Evolutionary conservation across 2,797 vertebrate genomes (phyloP), one percentile per base, ranked within the genome.

Genomic region (Halcyon leucocephala): DNA sequence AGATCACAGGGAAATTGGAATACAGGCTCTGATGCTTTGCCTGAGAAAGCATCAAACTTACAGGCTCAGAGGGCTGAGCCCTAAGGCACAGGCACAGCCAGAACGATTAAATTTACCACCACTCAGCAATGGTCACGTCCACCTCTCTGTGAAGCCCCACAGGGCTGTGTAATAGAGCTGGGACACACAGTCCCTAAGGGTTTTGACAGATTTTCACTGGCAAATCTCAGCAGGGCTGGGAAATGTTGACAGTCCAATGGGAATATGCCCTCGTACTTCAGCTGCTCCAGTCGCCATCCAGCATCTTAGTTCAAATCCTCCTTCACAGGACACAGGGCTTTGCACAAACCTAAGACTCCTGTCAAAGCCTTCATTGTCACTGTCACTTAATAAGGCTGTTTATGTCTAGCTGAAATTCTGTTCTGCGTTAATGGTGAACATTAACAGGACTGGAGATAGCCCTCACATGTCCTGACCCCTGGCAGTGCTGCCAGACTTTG

Each of bases 61-160:
- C 11, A 14, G 26, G 12, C 28, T 80, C 24, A 44, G 39, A 61
- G 14, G 8, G 7, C 18, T 62, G 42, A 72, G 33, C n/a, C 37
- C 31, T 24, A 52, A 58, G 42, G 24, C 52, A 58, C 12, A 37
- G 24, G 22, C 21, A 24, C 29, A 65, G 35, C 8, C 44, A 83
- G 51, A 77, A 35, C 26, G 24, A 33, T 29, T 1, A 60, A 21
- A 49, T 61, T 41, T 65, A 25, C 39, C 28, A 31, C 7, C 9
- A 31, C 15, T 3, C n/a, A 49, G 11, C 8, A 84, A 7, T 0
- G 3, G 24, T 11, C 46, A 15, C 0, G 0, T 28, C 28, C n/a
- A 26, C 9, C 51, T 42, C 29, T 22, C n/a, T 12, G 42, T 2
- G 3, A 58, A 89, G 55, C 7, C 20, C 24, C 46, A 28, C 9